Conservation (phyloP, 2,888 invertebrate genomes). For the Pristionchus japonicus region DNA sequence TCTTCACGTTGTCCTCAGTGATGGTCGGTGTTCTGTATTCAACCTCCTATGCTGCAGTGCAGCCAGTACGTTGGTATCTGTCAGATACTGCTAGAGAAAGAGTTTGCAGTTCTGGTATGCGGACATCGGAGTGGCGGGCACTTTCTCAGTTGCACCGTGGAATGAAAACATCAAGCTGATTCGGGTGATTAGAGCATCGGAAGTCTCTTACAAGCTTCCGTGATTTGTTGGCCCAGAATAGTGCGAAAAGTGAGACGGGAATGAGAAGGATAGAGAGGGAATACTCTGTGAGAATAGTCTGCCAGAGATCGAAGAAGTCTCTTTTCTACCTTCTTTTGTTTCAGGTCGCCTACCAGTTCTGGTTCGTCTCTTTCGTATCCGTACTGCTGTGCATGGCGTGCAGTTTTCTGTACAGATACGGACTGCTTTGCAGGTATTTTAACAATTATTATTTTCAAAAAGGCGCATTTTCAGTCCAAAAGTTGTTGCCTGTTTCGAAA, state of each 20-base stretch:
- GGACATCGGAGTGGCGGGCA: not conserved
- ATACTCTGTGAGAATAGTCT: no score
- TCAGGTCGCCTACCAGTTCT: not conserved
- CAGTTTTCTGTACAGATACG: conserved; percentile 4
- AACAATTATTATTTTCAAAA: not conserved
- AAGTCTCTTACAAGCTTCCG: no score
- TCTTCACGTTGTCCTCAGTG: not conserved
- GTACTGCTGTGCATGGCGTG: not conserved
- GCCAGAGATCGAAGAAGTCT: not conserved
- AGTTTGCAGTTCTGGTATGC: not conserved
- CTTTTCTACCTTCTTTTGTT: no score
- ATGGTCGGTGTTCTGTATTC: not conserved
- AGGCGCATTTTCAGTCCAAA: no score
- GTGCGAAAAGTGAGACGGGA: no score
- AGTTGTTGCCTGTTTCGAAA: not conserved
- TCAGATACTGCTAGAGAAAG: not conserved
- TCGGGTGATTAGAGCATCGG: no score
- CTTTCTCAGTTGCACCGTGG: not conserved
- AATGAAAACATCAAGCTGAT: not conserved
- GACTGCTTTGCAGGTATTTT: conserved; percentile 1
- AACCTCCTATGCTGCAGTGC: not conserved
- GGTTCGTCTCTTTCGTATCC: not conserved
- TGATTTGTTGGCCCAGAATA: no score
- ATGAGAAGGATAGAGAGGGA: no score
- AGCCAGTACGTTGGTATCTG: not conserved